Conservation (phyloP, 2,113 vertebrate genomes). For the Podarcis cretensis region DNA sequence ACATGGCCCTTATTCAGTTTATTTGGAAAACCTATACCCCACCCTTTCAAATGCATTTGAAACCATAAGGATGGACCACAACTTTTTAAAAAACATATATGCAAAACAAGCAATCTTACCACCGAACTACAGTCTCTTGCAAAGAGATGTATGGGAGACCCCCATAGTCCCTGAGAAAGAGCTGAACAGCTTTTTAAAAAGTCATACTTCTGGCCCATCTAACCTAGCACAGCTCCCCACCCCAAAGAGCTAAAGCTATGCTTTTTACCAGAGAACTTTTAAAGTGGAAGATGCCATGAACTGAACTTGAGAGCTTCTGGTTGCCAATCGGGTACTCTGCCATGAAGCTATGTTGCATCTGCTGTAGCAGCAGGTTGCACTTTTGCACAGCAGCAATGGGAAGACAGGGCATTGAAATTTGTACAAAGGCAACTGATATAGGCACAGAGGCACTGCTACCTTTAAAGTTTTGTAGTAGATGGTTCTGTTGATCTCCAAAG, state of each 20-base stretch:
- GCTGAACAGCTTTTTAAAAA: neutral
- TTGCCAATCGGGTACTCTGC: neutral
- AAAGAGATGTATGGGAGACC: neutral
- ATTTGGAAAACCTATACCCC: neutral
- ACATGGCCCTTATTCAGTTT: neutral
- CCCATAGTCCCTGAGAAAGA: neutral
- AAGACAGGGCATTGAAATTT: neutral
- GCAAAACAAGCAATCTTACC: neutral
- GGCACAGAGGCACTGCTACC: constrained; percentile 69
- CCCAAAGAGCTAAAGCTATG: neutral
- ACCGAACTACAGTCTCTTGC: neutral
- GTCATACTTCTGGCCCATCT: neutral
- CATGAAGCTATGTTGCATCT: neutral
- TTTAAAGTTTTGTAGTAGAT: constrained; percentile 94
- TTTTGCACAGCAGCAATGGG: neutral
- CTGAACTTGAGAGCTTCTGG: neutral
- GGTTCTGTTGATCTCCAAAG: constrained; percentile 92
- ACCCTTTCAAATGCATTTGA: neutral
- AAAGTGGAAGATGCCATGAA: neutral
- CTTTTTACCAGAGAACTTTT: neutral
- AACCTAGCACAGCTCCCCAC: neutral
- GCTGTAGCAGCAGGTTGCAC: neutral
- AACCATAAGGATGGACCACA: neutral
- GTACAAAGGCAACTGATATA: neutral
- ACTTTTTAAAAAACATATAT: neutral